These are phyloP conservation scores for Sapajus apella DNA, from an alignment of 2,113 vertebrate genomes.

Conservation along the genomic window DNA sequence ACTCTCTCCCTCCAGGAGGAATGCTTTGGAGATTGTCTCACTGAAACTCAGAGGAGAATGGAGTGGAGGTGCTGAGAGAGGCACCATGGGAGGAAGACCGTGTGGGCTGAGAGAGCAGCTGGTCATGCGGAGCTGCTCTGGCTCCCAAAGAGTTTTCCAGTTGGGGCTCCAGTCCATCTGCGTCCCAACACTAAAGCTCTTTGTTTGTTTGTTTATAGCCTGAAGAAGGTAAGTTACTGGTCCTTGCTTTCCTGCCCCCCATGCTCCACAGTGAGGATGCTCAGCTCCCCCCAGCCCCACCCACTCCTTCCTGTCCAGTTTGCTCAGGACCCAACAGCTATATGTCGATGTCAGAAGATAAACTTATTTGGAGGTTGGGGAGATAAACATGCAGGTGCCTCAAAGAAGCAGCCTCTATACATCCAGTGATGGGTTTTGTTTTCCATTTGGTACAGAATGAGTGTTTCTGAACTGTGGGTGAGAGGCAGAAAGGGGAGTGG, in stretches of 20 bases:
- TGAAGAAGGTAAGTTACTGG: too few relatives aligned
- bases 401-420: background rate
- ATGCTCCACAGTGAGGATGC: background rate
- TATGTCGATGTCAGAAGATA: background rate
- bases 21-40: background rate
- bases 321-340: background rate
- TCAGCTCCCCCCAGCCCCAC: background rate
- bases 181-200: background rate
- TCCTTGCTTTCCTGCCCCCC: background rate
- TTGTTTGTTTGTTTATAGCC: background rate
- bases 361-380: background rate
- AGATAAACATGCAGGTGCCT: background rate
- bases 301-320: background rate
- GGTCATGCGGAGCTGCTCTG: background rate
- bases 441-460: background rate
- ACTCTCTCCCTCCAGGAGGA: background rate
- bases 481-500: background rate
- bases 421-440: background rate
- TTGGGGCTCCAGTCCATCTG: background rate
- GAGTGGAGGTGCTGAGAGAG: background rate
- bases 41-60: background rate
- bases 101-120: background rate
- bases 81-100: accelerated
- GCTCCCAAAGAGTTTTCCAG: background rate
- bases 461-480: too few relatives aligned